Evolutionary conservation across 1,140 invertebrate genomes (phyloP), one percentile per base, ranked within the genome.

Genomic region (Temnothorax nylanderi): DNA sequence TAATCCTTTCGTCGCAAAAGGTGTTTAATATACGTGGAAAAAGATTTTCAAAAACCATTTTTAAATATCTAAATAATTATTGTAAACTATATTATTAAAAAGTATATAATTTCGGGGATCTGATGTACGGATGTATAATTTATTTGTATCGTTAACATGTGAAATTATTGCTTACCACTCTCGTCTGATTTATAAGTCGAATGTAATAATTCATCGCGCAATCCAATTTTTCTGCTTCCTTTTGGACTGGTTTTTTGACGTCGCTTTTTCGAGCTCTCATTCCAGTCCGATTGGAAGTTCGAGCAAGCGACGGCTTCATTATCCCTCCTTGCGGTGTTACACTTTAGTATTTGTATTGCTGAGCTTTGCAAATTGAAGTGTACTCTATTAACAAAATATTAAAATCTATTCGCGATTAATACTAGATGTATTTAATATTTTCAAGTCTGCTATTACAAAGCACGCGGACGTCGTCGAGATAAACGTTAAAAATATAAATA

Each of bases 301-400:
- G 41, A 49, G 41, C 37, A 47, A 75, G 37, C 56, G 2, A 34
- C 41, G 11, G 34, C 26, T 56, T 64, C 56, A 16, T 37, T 58
- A 65, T 47, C 67, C 41, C 56, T 91, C 2, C 62, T 76, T 21
- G 11, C 10, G 2, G 75, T 51, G 32, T 86, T 86, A 34, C 78
- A 51, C 18, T 90, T 75, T 71, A 78, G 64, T 77, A 65, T 44
- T 49, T 56, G 87, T 32, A 76, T 69, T 74, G 72, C 75, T 69
- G 90, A 90, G 75, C 90, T 91, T 88, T 67, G 84, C 78, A 87
- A 84, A 62, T 89, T 41, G 77, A 78, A 62, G 26, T 10, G 11
- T 87, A 56, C 34, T 32, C 34, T 32, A 74, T 77, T 34, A 74
- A 58, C 34, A 11, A 10, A 34, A 81, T 56, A 81, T 71, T 41